Base-by-base conservation (phyloP, 1,140 invertebrate genomes). In the Neodiprion fabricii region DNA sequence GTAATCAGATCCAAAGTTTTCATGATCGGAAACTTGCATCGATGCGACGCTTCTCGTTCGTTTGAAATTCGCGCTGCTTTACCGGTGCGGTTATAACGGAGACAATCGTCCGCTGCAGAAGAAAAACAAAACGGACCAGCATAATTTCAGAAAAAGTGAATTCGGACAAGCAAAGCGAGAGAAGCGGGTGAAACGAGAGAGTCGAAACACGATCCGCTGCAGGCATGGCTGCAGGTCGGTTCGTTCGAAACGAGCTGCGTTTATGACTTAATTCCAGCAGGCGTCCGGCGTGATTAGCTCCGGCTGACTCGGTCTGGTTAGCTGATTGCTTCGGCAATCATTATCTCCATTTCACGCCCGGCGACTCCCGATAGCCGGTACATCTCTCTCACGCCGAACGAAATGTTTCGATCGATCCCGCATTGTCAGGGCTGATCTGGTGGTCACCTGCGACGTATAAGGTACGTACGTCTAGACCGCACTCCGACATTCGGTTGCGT, bases 291-390 rank as follows among this genome's bases (percentile, higher is more conserved):
- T 85, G 85, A 81, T 80, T 78, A 78, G 77, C 65, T 82, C 78
- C 79, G n/a, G 68, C 40, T 48, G 79, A 82, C 78, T 79, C 81
- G 82, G 78, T 83, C 79, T 80, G 82, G 81, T 85, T 85, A 83
- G 80, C 81, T 86, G 85, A 87, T 88, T 86, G 85, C 83, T 81
- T 81, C 76, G 79, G 74, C 79, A 83, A 82, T 87, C 84, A 87
- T 87, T 87, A 87, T 87, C 85, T 86, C 81, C 78, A 87, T 88
- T 87, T 86, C 85, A 86, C 82, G 86, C 78, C 83, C 76, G 79
- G 72, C 77, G 74, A 79, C 80, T 80, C 17, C 70, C n/a, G 48
- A 74, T 71, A 71, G 68, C 14, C 40, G 66, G 70, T 47, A 67
- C 21, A 70, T 61, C 53, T 61, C 28, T 40, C 1, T 40, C 53